Percentiles rank a stretch among this genome's conserved stretches.
These are phyloP conservation scores for Motacilla alba DNA, from an alignment of 2,113 vertebrate species.

Conservation along the genomic window DNA sequence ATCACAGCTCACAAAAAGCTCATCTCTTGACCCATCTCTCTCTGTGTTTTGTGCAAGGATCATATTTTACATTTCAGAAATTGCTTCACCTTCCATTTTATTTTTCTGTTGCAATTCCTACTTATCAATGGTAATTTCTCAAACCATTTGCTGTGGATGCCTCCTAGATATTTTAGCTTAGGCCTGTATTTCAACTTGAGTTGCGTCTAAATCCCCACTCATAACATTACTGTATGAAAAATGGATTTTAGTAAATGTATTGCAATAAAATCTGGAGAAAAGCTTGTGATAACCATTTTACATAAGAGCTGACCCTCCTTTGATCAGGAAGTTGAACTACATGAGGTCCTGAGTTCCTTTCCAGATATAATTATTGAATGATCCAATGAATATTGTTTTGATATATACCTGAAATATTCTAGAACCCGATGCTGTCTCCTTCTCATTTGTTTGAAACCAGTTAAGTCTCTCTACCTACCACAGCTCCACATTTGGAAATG, in stretches of 20 bases:
- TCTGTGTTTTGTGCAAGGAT: background rate
- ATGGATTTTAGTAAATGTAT: background rate
- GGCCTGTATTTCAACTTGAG: background rate
- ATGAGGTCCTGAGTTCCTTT: background rate
- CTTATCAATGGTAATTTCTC: background rate
- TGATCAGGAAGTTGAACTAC: background rate
- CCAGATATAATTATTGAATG: background rate
- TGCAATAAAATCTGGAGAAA: background rate
- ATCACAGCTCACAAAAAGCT: background rate
- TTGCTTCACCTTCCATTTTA: background rate
- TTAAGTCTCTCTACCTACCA: background rate
- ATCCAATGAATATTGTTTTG: background rate
- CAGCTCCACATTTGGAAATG: background rate
- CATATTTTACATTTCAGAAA: background rate
- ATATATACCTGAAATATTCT: background rate
- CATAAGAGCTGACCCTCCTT: background rate
- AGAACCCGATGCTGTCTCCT: background rate
- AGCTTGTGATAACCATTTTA: background rate
- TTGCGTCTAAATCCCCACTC: background rate
- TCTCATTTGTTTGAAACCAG: background rate
- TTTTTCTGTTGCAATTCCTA: background rate
- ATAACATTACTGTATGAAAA: background rate
- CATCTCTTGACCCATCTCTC: background rate
- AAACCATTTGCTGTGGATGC: accelerated
- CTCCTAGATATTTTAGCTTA: background rate